Evolutionary conservation across 2,888 invertebrate genomes (phyloP).

Genomic region (Tricholauxania praeusta): DNA sequence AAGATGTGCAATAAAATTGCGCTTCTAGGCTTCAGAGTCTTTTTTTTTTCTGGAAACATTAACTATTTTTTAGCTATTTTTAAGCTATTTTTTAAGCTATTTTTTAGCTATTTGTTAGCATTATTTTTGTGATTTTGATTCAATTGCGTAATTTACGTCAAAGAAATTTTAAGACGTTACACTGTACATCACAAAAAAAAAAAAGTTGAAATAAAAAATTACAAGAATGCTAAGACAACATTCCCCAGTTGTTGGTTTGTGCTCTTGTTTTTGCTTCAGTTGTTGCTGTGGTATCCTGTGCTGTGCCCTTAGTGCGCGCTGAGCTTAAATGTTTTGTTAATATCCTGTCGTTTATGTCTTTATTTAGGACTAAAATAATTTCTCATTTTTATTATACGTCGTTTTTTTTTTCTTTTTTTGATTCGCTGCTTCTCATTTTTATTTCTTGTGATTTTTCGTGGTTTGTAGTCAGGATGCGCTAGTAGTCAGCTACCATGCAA

Average conservation of each 20-base stretch:
- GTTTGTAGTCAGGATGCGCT: conserved; percentile 4
- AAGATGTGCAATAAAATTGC: too few relatives aligned
- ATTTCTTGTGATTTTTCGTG: conserved; percentile 8
- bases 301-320: neutral
- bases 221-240: conserved; percentile 16
- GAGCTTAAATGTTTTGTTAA: conserved; percentile 32
- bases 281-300: neutral
- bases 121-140: too few relatives aligned
- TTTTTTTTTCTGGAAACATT: too few relatives aligned
- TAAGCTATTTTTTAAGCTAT: too few relatives aligned
- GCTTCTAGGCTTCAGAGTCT: too few relatives aligned
- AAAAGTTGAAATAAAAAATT: conserved; percentile 19
- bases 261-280: conserved; percentile 19
- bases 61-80: too few relatives aligned
- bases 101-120: too few relatives aligned
- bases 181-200: conserved; percentile 8
- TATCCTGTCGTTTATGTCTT: conserved; percentile 39
- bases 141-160: too few relatives aligned
- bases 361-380: conserved; percentile 32
- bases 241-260: neutral
- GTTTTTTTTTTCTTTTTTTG: conserved; percentile 10
- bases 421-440: neutral
- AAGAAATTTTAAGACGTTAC: too few relatives aligned
- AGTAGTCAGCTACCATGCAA: conserved; percentile 6
- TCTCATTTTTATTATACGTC: conserved; percentile 20